These are phyloP conservation scores for Luehdorfia chinensis DNA, from an alignment of 1,140 invertebrate species.

Conservation along the genomic window DNA sequence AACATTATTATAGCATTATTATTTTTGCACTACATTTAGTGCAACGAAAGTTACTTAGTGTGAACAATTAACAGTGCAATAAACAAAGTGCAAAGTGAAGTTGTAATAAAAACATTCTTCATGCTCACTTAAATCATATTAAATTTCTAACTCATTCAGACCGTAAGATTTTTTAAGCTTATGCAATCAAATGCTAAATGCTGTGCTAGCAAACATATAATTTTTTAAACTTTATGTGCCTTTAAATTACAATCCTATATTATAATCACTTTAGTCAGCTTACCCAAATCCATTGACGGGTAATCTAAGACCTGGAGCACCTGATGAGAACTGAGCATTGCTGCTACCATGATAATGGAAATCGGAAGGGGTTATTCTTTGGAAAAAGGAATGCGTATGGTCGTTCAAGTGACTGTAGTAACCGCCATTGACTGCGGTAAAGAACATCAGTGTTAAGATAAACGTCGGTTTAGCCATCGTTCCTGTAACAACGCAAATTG, in stretches of 20 bases:
- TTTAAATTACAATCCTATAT: no score
- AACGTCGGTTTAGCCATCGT: constrained; percentile 12
- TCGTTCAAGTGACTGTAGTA: constrained; percentile 5
- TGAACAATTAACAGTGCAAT: not conserved
- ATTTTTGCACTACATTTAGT: not conserved
- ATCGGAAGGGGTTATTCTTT: constrained; percentile 5
- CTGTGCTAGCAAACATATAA: not conserved
- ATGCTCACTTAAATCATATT: no score
- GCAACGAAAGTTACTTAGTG: not conserved
- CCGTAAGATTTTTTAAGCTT: not conserved
- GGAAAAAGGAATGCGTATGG: constrained; percentile 3
- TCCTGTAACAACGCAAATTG: constrained; percentile 21
- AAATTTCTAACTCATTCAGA: not conserved
- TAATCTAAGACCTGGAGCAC: constrained; percentile 31
- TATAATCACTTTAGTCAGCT: constrained; percentile 19
- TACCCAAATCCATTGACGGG: constrained; percentile 55
- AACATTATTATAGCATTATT: not conserved
- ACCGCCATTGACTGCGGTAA: constrained; percentile 2
- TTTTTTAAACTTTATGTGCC: not conserved
- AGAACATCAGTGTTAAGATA: constrained; percentile 2
- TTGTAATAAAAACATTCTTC: no score
- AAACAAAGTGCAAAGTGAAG: not conserved
- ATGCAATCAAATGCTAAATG: not conserved
- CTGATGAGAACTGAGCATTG: constrained; percentile 19
- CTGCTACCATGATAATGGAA: constrained; percentile 17